phyloP scores from a whole-genome alignment of 2,797 vertebrate genomes.

The Aldrovandia affinis region DNA sequence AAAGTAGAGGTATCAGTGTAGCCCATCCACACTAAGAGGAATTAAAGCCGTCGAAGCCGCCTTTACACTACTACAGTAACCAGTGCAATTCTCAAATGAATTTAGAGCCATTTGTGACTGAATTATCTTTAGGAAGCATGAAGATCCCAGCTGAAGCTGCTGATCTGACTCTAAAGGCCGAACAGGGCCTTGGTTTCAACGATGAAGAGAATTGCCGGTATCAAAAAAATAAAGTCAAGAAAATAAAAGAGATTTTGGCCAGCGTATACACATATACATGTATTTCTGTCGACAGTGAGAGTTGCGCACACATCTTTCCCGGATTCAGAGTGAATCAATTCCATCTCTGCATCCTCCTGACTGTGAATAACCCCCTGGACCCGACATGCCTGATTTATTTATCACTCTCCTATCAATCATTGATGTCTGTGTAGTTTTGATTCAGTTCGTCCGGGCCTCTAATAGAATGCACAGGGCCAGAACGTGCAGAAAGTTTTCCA shows the following conservation, averaged over 20 bases:
- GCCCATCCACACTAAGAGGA: neutral
- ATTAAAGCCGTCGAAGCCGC: constrained; percentile 7
- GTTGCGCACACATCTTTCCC: neutral
- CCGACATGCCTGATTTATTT: neutral
- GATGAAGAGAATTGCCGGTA: neutral
- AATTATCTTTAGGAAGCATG: neutral
- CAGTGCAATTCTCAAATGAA: neutral
- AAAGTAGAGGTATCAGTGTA: neutral
- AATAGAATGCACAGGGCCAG: neutral
- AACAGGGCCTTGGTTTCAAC: constrained; percentile 1
- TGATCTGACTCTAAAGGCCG: neutral
- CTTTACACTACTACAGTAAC: neutral
- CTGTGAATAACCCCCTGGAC: neutral
- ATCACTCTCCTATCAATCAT: neutral
- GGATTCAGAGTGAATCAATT: neutral
- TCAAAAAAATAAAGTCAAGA: neutral
- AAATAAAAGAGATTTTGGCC: neutral
- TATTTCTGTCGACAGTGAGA: neutral
- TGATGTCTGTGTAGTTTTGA: constrained; percentile 3
- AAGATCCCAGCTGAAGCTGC: neutral
- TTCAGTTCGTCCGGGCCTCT: neutral
- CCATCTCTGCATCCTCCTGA: neutral
- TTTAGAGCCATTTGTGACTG: neutral
- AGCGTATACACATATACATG: neutral
- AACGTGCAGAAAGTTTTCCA: neutral